Evolutionary conservation across 2,888 invertebrate genomes (phyloP), one percentile per base, ranked within the genome.

Genomic region (Eucera pruinosa): DNA sequence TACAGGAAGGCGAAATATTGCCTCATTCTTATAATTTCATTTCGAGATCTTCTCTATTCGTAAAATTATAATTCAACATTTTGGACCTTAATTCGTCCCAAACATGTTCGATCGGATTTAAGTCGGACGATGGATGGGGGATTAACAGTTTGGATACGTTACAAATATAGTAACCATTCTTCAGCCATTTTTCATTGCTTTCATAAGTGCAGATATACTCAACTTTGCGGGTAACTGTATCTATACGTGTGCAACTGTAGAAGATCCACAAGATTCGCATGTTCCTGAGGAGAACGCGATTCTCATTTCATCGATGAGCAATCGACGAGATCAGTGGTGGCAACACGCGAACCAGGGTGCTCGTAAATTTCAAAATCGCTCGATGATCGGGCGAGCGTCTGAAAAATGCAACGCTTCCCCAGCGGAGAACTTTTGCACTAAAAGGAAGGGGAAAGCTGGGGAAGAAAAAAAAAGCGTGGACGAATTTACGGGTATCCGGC

Each of bases 401-500:
- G 66, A 62, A 62, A 67, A 52, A 67, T 62, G 45, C 47, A 58
- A 62, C 43, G 20, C 45, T 57, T 76, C 52, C 33, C 30, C 30
- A 11, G 39, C 47, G 61, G 60, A 39, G 23, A 66, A 36, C 41
- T 60, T 52, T 57, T 11, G n/a, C n/a, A n/a, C n/a, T 0, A 3
- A 20, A 18, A 2, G 0, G 20, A 18, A 0, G 15, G 20, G 20
- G 20, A 0, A 23, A 5, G 65, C 13, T 1, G 4, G 5, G 13
- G 2, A 20, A 23, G 11, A 55, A 50, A 33, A 18, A n/a, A 48
- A 48, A 66, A 61, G 27, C 43, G 1, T 5, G 33, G 67, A 52
- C 77, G 75, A 79, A 79, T 84, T 81, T 84, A 84, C 81, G 74
- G 69, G 55, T 70, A 69, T 72, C 78, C 77, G 62, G 82, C 55